Conservation (phyloP, 1,140 invertebrate species). For the Drosophila eugracilis region DNA sequence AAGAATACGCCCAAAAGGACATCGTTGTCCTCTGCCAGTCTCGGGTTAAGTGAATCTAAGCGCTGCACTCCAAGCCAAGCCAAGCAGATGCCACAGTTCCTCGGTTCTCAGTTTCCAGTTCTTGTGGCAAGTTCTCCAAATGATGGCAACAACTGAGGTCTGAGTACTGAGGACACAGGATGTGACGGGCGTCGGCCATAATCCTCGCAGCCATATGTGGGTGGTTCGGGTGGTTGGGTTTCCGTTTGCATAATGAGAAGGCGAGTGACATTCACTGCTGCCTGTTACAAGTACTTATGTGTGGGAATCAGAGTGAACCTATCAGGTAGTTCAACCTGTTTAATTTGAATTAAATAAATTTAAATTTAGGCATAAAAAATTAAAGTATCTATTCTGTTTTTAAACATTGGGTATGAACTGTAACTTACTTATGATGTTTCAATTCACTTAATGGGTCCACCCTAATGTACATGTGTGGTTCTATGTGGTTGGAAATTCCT, state of each 20-base stretch:
- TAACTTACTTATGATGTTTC: not conserved
- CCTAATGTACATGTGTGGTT: not conserved
- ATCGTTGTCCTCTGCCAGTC: conserved; percentile 42
- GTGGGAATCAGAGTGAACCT: not conserved
- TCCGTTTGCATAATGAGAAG: conserved; percentile 45
- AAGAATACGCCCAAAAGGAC: conserved; percentile 55
- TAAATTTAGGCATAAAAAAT: no score
- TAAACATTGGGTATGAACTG: no score
- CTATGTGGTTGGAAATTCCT: not conserved
- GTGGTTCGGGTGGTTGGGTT: conserved; percentile 2
- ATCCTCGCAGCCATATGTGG: conserved; percentile 28
- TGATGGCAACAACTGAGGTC: conserved; percentile 15
- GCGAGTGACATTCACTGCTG: conserved; percentile 7
- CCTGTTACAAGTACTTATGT: conserved; percentile 8
- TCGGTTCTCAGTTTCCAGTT: conserved; percentile 24
- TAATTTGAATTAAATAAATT: no score
- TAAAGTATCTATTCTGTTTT: no score
- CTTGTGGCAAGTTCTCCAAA: conserved; percentile 31
- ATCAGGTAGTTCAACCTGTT: not conserved
- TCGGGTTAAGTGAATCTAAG: conserved; percentile 60
- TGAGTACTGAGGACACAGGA: conserved; percentile 14
- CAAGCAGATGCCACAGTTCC: conserved; percentile 48
- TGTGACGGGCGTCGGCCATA: conserved; percentile 19
- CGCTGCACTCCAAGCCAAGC: conserved; percentile 55
- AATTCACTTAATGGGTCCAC: not conserved